These are phyloP conservation scores for Aphaenogaster rudis DNA, from an alignment of 1,140 invertebrate genomes.

Conservation along the genomic window DNA sequence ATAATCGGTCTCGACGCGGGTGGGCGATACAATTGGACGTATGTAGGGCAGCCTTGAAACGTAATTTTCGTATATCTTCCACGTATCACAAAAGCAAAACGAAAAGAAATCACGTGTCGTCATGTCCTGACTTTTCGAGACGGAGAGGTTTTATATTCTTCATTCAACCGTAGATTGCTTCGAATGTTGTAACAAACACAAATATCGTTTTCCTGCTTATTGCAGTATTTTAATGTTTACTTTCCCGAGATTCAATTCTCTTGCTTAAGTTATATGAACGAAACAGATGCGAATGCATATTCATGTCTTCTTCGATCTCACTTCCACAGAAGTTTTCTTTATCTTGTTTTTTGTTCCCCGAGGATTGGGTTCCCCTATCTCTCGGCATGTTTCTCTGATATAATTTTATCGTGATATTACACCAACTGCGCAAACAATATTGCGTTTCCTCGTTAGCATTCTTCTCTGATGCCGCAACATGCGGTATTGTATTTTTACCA, in stretches of 20 bases:
- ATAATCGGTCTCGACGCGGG: slow-evolving; percentile 38
- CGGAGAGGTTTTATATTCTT: background rate
- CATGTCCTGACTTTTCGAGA: background rate
- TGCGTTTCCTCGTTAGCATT: slow-evolving; percentile 52
- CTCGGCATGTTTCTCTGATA: slow-evolving; percentile 33
- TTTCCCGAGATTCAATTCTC: slow-evolving; percentile 48
- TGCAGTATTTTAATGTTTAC: slow-evolving; percentile 60
- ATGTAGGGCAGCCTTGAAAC: background rate
- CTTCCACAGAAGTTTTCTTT: slow-evolving; percentile 8
- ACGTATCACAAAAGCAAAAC: background rate
- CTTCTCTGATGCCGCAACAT: slow-evolving; percentile 1
- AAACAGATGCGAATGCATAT: slow-evolving; percentile 77
- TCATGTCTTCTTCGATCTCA: slow-evolving; percentile 67
- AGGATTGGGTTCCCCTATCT: slow-evolving; percentile 24
- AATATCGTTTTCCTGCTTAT: slow-evolving; percentile 45
- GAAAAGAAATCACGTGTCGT: background rate
- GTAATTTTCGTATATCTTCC: background rate
- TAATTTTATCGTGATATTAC: slow-evolving; percentile 56
- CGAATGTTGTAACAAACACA: slow-evolving; percentile 3
- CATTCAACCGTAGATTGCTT: slow-evolving; percentile 7
- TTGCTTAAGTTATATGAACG: slow-evolving; percentile 22
- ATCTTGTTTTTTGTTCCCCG: slow-evolving; percentile 39
- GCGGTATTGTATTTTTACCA: slow-evolving; percentile 26
- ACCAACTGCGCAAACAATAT: slow-evolving; percentile 52
- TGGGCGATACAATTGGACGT: slow-evolving; percentile 39